phyloP scores from a whole-genome alignment of 1,140 invertebrate genomes.

The Thereuonema tuberculata region DNA sequence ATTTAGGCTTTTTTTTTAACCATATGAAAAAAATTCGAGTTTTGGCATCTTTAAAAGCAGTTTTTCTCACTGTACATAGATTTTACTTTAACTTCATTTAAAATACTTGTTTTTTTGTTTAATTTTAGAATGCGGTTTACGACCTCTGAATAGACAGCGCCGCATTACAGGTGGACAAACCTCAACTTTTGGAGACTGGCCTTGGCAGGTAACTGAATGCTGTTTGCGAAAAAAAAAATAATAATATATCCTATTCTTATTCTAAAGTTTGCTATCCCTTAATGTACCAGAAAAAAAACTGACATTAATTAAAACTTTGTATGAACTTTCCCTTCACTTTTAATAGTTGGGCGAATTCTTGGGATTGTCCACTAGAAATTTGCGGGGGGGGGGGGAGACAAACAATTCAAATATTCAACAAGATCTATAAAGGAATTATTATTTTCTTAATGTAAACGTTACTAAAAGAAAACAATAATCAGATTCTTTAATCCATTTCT shows the following conservation, averaged over 20 bases:
- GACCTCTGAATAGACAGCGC: slow-evolving; percentile 46
- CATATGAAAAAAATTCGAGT: too few species aligned
- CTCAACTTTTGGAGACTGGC: slow-evolving; percentile 72
- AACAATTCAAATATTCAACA: too few species aligned
- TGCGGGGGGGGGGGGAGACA: not conserved
- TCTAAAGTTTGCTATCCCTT: not conserved
- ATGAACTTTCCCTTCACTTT: not conserved
- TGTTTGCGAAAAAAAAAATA: slow-evolving; percentile 22
- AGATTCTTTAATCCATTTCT: too few species aligned
- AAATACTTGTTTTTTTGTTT: not conserved
- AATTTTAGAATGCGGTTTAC: slow-evolving; percentile 65
- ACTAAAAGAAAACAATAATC: too few species aligned
- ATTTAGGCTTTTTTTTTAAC: too few species aligned
- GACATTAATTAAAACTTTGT: not conserved
- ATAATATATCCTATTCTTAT: slow-evolving; percentile 22
- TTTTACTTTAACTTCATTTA: too few species aligned
- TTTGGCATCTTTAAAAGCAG: too few species aligned
- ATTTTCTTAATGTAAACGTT: too few species aligned
- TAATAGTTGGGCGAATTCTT: not conserved
- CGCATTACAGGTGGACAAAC: slow-evolving; percentile 81
- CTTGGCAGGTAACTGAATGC: slow-evolving; percentile 57
- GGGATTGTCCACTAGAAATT: not conserved
- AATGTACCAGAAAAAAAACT: not conserved
- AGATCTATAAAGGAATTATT: too few species aligned
- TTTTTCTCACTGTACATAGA: too few species aligned